These are phyloP conservation scores for Dicrurus megarhynchus DNA, from an alignment of 2,113 vertebrate genomes.

Conservation along the genomic window DNA sequence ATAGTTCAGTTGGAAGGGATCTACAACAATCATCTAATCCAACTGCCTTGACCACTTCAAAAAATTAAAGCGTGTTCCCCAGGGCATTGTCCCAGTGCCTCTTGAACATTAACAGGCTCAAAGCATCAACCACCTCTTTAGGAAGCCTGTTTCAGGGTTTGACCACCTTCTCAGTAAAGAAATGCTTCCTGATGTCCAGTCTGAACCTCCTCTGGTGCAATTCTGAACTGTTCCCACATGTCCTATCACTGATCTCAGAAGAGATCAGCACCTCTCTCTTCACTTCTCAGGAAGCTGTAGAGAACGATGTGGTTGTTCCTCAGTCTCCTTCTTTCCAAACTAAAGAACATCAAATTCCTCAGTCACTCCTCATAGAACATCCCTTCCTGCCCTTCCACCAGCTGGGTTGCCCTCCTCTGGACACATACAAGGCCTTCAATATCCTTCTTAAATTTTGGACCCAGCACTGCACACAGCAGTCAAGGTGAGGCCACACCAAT, in stretches of 20 bases:
- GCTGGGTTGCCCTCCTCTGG: not conserved
- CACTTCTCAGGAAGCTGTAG: not conserved
- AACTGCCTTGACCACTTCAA: not conserved
- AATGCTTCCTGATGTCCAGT: not conserved
- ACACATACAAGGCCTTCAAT: not conserved
- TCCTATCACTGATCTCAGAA: not conserved
- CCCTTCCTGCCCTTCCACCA: not conserved
- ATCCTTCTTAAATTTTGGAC: not conserved
- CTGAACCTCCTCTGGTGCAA: not conserved
- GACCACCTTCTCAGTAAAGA: not conserved
- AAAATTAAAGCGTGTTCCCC: not conserved
- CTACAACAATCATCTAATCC: not conserved
- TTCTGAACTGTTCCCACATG: accelerated
- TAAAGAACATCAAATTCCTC: not conserved
- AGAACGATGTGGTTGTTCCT: not conserved
- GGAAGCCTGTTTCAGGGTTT: not conserved
- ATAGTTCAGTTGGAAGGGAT: not conserved
- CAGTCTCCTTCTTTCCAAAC: not conserved
- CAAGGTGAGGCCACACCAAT: accelerated
- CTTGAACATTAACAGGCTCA: not conserved
- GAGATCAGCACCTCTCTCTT: not conserved
- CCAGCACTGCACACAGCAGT: not conserved
- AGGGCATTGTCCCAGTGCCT: not conserved
- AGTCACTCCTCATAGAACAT: accelerated
- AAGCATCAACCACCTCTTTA: accelerated